Evolutionary conservation across 2,888 invertebrate genomes (phyloP), one percentile per base, ranked within the genome.

Genomic region (Cryptocephalus primarius): DNA sequence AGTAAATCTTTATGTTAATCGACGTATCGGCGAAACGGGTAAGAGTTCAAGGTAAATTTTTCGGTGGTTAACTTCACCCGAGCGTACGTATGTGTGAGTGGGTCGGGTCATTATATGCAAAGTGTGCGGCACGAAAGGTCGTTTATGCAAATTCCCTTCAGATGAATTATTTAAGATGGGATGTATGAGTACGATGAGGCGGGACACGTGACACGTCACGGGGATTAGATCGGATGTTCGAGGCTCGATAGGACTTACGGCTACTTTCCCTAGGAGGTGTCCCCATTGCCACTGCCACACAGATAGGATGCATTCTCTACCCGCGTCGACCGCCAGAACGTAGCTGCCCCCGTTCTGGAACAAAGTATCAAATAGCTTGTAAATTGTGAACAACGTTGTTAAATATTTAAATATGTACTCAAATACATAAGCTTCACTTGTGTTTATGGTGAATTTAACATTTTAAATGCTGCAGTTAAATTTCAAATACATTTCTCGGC

Each of bases 281-380:
- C 90, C 89, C 84, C 91, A 90, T 62, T 90, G 88, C 93, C 93
- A 93, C 60, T 93, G 90, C 93, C 93, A 94, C 0, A 94, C 89
- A 0, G 90, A 90, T 3, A 93, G 74, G 51, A 91, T 88, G 63
- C 92, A 88, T 67, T 92, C 91, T 42, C 88, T 77, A 1, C 91
- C 89, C 4, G 85, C 87, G 64, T 94, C 93, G 32, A 93, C 86
- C 0, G 89, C 91, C 56, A 93, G 67, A 40, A 94, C 86, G 67
- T 90, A 90, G 64, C 88, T 89, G 11, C 92, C 93, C 1, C 89
- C 87, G 61, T 90, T 90, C 91, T 92, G 67, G 31, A 67, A 67
- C 56, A 56, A 51, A 54, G 50, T n/a, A n/a, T n/a, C n/a, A n/a
- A n/a, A n/a, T n/a, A n/a, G n/a, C n/a, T n/a, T n/a, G n/a, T 49